Evolutionary conservation across 2,797 vertebrate species (phyloP).

Genomic region (Apogon hyalosoma): DNA sequence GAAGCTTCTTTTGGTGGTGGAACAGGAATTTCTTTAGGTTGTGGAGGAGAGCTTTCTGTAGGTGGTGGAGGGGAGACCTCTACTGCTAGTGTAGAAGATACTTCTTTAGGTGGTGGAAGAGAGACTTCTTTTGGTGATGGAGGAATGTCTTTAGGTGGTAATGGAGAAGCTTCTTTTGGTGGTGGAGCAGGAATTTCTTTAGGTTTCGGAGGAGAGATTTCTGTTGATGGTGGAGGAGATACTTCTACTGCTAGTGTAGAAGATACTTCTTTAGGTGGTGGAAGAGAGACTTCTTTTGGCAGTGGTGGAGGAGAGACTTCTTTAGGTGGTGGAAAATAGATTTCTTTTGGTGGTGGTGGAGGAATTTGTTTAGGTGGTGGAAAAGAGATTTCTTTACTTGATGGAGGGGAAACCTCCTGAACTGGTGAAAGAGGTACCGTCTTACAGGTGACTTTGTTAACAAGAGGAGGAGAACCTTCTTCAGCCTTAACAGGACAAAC

Average conservation of each 20-base stretch:
- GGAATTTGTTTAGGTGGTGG: background rate
- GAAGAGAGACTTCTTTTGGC: background rate
- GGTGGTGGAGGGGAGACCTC: background rate
- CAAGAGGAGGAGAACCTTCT: background rate
- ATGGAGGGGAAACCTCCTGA: conserved; percentile 7
- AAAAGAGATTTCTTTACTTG: conserved; percentile 13
- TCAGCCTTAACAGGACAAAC: background rate
- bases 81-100: background rate
- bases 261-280: background rate
- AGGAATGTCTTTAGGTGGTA: background rate
- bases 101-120: background rate
- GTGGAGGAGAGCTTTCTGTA: background rate
- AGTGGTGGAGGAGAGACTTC: background rate
- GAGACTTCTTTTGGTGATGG: background rate
- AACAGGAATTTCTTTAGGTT: conserved; percentile 4
- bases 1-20: conserved; percentile 2
- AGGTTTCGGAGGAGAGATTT: conserved; percentile 12
- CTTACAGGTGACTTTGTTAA: background rate
- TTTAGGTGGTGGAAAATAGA: background rate
- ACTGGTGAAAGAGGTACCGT: conserved; percentile 27
- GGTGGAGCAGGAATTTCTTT: conserved; percentile 9
- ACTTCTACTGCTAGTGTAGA: too few species aligned
- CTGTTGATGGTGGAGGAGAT: too few species aligned
- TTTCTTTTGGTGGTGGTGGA: background rate
- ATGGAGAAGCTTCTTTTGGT: background rate